Percentiles rank a stretch among this genome's conserved stretches.
Conservation (phyloP, 2,888 invertebrate genomes). For the Steinernema carpocapsae region DNA sequence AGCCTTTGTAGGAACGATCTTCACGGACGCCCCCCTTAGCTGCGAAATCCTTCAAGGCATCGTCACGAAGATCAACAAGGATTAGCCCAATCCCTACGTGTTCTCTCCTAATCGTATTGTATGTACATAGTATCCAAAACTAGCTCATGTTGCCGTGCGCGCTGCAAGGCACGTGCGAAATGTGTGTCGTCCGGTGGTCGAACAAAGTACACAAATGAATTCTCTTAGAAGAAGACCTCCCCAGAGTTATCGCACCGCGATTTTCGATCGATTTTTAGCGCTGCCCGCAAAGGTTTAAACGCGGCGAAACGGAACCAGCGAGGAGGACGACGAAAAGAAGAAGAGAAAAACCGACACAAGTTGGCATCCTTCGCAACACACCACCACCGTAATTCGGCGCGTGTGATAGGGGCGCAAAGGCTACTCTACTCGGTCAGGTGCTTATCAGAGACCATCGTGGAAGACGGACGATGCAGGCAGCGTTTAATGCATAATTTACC, state of each 20-base stretch:
- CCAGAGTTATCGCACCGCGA: not conserved
- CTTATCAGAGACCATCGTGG: not conserved
- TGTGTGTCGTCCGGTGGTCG: conserved; percentile 13
- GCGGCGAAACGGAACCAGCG: not conserved
- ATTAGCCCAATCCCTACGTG: not conserved
- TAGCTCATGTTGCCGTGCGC: not conserved
- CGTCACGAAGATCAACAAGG: conserved; percentile 23
- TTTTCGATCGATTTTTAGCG: conserved; percentile 4
- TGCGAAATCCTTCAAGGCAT: conserved; percentile 52
- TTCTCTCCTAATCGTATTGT: not conserved
- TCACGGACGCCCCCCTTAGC: conserved; percentile 59
- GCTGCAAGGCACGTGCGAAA: not conserved
- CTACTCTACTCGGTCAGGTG: not conserved
- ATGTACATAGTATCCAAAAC: conserved; percentile 12
- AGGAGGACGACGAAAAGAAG: not conserved
- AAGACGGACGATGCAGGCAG: not conserved
- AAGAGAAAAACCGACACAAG: conserved; percentile 1
- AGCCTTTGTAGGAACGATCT: conserved; percentile 64
- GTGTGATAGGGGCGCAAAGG: conserved; percentile 7
- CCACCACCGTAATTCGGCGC: conserved; percentile 8
- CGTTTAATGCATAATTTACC: conserved; percentile 12
- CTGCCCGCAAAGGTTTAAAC: not conserved
- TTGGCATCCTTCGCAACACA: conserved; percentile 28
- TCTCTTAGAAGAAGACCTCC: conserved; percentile 3
- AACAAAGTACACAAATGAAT: conserved; percentile 34